Base-by-base conservation (phyloP, 2,888 invertebrate genomes). In the Tineola bisselliella region DNA sequence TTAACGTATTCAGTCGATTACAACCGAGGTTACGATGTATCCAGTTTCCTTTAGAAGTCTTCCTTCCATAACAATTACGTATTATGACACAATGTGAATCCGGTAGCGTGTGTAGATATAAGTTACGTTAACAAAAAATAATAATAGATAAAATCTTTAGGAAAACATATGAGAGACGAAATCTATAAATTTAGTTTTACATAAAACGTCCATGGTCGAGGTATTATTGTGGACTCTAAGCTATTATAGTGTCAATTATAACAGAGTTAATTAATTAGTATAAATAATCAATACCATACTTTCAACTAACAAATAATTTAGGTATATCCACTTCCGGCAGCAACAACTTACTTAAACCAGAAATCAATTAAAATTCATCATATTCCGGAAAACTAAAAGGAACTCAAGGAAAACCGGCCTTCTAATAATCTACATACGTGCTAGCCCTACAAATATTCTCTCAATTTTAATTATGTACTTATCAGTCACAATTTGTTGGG, bases 51-150 rank as follows among this genome's bases (percentile, higher is more conserved):
- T 13, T 17, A 11, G 4, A 15, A 52, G 52, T 17, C 52, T 52
- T 52, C 52, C 52, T 52, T 52, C 52, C 52, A 52, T 17, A 13
- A 17, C 17, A 52, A 52, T 54, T 54, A 54, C 54, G 25, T 54
- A 54, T 54, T 54, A 54, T 25, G 54, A 25, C 25, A 54, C 54
- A 54, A 54, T 54, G 12, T 10, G 15, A 48, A 17, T 43, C 43
- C 43, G 3, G 43, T 43, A 13, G 8, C 43, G 8, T 43, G 43
- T n/a, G n/a, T n/a, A n/a, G n/a, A 8, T 5, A 43, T 4, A 13
- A 43, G 8, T 5, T 43, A 13, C 43, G 43, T 6, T 43, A 43
- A 43, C 3, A 4, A 8, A 43, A 3, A 6, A n/a, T 13, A 13
- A 3, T 13, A 43, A 13, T 10, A 43, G 3, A 43, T 8, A 43